Percentiles rank a stretch among this genome's conserved stretches.
phyloP scores from a whole-genome alignment of 2,888 invertebrate species.

The Venusia cambrica region DNA sequence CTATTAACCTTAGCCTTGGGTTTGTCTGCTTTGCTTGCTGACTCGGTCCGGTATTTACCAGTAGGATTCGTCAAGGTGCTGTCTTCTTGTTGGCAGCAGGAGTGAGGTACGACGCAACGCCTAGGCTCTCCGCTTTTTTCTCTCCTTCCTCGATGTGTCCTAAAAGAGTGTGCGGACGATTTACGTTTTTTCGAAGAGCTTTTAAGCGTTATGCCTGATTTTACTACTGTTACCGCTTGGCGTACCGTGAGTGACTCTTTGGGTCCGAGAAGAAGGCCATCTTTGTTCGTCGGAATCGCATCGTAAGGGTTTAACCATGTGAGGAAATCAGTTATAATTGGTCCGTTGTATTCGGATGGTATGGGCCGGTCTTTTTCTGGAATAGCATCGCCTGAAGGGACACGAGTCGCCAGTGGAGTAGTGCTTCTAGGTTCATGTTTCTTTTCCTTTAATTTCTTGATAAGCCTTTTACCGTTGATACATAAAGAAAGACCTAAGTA shows the following conservation, averaged over 20 bases:
- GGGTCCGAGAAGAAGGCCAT: conserved; percentile 56
- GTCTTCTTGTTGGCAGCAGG: conserved; percentile 65
- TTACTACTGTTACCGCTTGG: conserved; percentile 70
- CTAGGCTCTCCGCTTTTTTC: conserved; percentile 71
- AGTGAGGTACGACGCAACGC: conserved; percentile 63
- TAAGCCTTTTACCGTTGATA: conserved; percentile 84
- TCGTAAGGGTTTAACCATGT: conserved; percentile 83
- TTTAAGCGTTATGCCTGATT: conserved; percentile 62
- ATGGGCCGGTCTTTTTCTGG: conserved; percentile 52
- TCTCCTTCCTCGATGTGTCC: conserved; percentile 68
- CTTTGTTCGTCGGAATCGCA: conserved; percentile 57
- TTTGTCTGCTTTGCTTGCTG: conserved; percentile 63
- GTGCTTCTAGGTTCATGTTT: conserved; percentile 60
- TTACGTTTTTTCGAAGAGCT: conserved; percentile 72
- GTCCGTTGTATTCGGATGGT: conserved; percentile 81
- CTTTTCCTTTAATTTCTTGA: conserved; percentile 67
- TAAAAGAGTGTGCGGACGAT: conserved; percentile 73
- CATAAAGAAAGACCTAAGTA: conserved; percentile 88
- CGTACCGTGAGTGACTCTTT: conserved; percentile 72
- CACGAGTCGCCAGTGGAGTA: conserved; percentile 47
- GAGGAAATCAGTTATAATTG: conserved; percentile 85
- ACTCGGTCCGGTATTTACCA: conserved; percentile 67
- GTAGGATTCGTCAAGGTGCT: conserved; percentile 33
- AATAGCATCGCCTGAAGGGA: conserved; percentile 50
- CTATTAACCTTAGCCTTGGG: conserved; percentile 54